phyloP scores from a whole-genome alignment of 1,140 invertebrate species.

The Aleiodes sp. region DNA sequence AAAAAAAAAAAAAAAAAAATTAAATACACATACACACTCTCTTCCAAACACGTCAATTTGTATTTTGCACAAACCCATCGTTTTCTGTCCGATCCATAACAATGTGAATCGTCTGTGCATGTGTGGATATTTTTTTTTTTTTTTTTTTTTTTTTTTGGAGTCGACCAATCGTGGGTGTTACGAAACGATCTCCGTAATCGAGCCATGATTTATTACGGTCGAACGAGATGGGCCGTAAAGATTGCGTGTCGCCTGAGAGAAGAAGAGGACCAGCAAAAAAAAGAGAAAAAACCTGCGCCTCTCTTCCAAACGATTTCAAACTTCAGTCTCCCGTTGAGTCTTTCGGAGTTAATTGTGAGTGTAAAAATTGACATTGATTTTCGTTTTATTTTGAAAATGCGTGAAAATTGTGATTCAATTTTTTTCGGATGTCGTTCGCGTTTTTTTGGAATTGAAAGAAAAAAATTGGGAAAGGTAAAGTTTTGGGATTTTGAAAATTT shows the following conservation, averaged over 20 bases:
- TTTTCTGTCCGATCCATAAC: conserved; percentile 23
- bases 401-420: no score
- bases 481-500: no score
- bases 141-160: no score
- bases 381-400: no score
- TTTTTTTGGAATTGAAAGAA: no score
- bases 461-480: no score
- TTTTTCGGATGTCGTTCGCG: no score
- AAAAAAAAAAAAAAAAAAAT: neutral
- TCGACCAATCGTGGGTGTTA: conserved; percentile 49
- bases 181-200: conserved; percentile 56
- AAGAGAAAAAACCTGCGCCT: no score
- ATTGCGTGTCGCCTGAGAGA: conserved; percentile 39
- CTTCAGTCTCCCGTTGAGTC: neutral
- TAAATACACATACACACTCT: no score
- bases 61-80: conserved; percentile 35
- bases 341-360: conserved; percentile 2
- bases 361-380: no score
- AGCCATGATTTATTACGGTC: conserved; percentile 51
- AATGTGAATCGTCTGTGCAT: neutral
- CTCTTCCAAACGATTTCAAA: conserved; percentile 3
- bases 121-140: no score
- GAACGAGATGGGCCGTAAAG: conserved; percentile 47
- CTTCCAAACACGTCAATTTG: conserved; percentile 24
- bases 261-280: no score